A percentile compares a stretch with the other conserved stretches of the same genome.
These are phyloP conservation scores for Pelobates fuscus DNA, from an alignment of 2,113 vertebrate species.

Conservation along the genomic window DNA sequence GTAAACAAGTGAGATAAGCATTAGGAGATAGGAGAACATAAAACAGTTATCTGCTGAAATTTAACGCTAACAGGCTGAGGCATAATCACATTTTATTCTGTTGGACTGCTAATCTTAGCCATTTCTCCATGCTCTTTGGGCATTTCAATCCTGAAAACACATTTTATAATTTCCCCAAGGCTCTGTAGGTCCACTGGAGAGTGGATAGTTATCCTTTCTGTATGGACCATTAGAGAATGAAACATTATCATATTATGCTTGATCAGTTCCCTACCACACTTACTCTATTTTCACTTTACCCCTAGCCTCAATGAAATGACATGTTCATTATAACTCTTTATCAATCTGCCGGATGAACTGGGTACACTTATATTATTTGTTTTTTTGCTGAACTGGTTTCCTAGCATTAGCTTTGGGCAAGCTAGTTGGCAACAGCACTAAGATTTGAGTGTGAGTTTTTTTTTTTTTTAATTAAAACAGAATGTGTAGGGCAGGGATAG, in stretches of 20 bases:
- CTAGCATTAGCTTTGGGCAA: too few relatives aligned
- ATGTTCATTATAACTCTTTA: not conserved
- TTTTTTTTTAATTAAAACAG: too few relatives aligned
- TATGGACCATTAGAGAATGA: conserved; percentile 4
- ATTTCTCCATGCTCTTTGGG: conserved; percentile 28
- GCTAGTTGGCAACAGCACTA: too few relatives aligned
- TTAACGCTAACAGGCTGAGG: conserved; percentile 27
- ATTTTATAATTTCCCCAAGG: conserved; percentile 41
- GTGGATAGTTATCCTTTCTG: conserved; percentile 1
- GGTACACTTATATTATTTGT: too few relatives aligned
- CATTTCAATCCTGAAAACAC: conserved; percentile 40
- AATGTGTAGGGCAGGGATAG: too few relatives aligned
- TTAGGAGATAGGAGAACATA: not conserved
- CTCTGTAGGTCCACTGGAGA: conserved; percentile 13
- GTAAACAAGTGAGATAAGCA: conserved; percentile 28
- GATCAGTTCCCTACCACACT: not conserved
- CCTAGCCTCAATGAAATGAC: not conserved
- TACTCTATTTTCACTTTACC: not conserved
- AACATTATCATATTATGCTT: conserved; percentile 5
- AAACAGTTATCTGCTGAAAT: conserved; percentile 20
- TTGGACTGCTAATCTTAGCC: conserved; percentile 32
- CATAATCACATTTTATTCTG: conserved; percentile 27
- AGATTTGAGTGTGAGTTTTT: too few relatives aligned
- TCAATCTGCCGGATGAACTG: too few relatives aligned
- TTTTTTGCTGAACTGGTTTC: too few relatives aligned